Conservation (phyloP, 92 coral and sea anemone genomes). For the Porites cylindrica region DNA sequence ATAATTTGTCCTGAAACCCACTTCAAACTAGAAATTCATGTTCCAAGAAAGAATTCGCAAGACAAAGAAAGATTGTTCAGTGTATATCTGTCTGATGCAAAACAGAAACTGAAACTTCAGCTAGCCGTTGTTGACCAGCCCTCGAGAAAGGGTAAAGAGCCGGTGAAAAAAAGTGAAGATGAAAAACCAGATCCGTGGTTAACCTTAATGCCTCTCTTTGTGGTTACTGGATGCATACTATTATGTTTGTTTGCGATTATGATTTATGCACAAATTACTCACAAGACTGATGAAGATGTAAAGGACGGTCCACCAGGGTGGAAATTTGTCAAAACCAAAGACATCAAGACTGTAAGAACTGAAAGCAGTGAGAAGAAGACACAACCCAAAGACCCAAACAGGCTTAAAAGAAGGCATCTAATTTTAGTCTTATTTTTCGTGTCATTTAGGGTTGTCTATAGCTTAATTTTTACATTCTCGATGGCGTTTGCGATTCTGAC, state of each 20-base stretch:
- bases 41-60: slow-evolving; percentile 62
- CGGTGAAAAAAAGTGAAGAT: slow-evolving; percentile 24
- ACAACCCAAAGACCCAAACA: slow-evolving; percentile 42
- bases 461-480: slow-evolving; percentile 73
- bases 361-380: neutral
- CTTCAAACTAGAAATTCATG: slow-evolving; percentile 53
- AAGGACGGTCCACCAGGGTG: slow-evolving; percentile 13
- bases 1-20: slow-evolving; percentile 68
- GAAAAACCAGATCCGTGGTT: slow-evolving; percentile 55
- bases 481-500: slow-evolving; percentile 72
- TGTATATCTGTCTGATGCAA: slow-evolving; percentile 62
- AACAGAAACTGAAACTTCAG: slow-evolving; percentile 68
- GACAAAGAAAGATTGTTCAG: slow-evolving; percentile 80
- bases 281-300: slow-evolving; percentile 10
- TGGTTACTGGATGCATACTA: slow-evolving; percentile 64
- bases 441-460: slow-evolving; percentile 59
- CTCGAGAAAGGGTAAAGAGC: slow-evolving; percentile 4
- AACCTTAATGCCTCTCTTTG: slow-evolving; percentile 64
- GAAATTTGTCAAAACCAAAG: slow-evolving; percentile 29
- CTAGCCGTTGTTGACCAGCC: slow-evolving; percentile 71
- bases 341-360: slow-evolving; percentile 21
- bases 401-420: slow-evolving; percentile 77
- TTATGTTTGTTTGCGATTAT: slow-evolving; percentile 51
- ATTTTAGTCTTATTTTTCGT: slow-evolving; percentile 69
- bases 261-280: slow-evolving; percentile 71